Percentiles rank a stretch among this genome's conserved stretches.
Evolutionary conservation across 2,797 vertebrate species (phyloP).

Genomic region (Poliocrania exsul): DNA sequence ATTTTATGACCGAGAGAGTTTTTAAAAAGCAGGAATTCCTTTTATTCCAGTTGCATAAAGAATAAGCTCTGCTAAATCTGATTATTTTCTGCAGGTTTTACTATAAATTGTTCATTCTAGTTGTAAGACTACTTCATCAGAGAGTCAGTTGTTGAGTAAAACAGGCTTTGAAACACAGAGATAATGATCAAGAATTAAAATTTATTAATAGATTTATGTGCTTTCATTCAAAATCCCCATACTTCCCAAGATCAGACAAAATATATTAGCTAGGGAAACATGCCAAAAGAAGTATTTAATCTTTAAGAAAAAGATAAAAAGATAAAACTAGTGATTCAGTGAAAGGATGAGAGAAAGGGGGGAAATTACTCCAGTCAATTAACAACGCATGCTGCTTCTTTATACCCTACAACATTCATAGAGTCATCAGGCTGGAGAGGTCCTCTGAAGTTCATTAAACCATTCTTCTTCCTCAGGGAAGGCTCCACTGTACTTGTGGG

Average conservation of each 20-base stretch:
- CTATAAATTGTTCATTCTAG: not conserved
- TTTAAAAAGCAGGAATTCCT: not conserved
- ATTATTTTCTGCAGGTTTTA: not conserved
- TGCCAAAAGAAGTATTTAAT: conserved; percentile 25
- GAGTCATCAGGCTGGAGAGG: not conserved
- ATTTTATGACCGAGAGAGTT: not conserved
- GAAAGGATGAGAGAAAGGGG: not conserved
- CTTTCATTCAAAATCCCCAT: conserved; percentile 22
- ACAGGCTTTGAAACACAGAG: conserved; percentile 10
- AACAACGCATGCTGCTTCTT: not conserved
- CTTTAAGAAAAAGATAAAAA: conserved; percentile 39
- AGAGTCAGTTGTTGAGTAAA: conserved; percentile 19
- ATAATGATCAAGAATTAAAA: conserved; percentile 22
- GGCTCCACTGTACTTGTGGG: not conserved
- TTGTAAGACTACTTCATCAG: not conserved
- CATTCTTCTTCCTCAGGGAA: not conserved
- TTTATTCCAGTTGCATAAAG: not conserved
- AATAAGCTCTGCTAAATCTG: not conserved
- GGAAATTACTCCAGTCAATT: not conserved
- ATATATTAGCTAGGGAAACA: conserved; percentile 35
- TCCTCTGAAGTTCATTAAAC: not conserved
- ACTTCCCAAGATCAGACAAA: conserved; percentile 52
- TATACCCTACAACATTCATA: not conserved
- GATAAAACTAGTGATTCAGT: conserved; percentile 8
- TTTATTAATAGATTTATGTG: conserved; percentile 29